Conservation (phyloP, 1,140 invertebrate species). For the Gryllus bimaculatus region DNA sequence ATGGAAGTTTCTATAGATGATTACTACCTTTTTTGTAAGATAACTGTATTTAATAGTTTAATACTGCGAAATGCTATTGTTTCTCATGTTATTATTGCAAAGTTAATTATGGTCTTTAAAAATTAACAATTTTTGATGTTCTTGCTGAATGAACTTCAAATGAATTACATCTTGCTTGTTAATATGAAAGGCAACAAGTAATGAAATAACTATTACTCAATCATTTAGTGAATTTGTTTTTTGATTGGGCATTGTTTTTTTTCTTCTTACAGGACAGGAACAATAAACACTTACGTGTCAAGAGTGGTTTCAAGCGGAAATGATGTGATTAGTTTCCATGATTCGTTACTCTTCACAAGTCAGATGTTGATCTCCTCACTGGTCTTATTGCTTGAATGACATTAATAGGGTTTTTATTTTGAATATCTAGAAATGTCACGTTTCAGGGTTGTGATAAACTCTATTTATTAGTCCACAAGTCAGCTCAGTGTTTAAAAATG, state of each 20-base stretch:
- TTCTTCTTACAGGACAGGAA: not conserved
- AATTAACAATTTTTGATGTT: too few relatives aligned
- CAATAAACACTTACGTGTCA: not conserved
- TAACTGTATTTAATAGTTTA: too few relatives aligned
- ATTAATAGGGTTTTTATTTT: constrained; percentile 85
- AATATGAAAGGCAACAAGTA: too few relatives aligned
- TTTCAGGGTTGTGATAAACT: constrained; percentile 52
- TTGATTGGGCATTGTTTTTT: not conserved
- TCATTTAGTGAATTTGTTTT: too few relatives aligned
- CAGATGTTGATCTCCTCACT: constrained; percentile 63
- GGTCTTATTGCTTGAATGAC: constrained; percentile 82
- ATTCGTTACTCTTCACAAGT: constrained; percentile 63
- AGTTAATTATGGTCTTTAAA: too few relatives aligned
- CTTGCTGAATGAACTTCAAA: too few relatives aligned
- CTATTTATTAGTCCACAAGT: constrained; percentile 78
- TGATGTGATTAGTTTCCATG: constrained; percentile 68
- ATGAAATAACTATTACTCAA: too few relatives aligned
- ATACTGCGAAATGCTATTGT: too few relatives aligned
- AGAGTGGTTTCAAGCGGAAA: not conserved
- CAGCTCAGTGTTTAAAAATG: constrained; percentile 73
- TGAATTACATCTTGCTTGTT: too few relatives aligned
- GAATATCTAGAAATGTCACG: constrained; percentile 68
- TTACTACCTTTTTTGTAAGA: too few relatives aligned
- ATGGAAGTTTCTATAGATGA: too few relatives aligned
- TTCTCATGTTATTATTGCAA: too few relatives aligned